Base-by-base conservation (phyloP, 1,140 invertebrate genomes). In the Watersipora subatra region DNA sequence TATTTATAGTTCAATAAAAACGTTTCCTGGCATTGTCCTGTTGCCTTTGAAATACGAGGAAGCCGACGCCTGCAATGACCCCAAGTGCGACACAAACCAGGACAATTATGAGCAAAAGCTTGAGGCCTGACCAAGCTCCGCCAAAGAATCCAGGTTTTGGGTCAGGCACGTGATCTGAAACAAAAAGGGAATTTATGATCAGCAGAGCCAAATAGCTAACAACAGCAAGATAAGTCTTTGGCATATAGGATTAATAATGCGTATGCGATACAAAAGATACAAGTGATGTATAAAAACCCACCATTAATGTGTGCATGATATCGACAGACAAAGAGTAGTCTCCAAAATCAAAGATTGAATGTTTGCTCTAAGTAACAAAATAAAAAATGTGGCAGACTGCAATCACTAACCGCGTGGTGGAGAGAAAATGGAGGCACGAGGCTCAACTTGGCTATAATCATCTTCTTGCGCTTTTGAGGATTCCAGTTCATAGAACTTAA, bases 401-500 rank as follows among this genome's bases (percentile, higher is more conserved):
- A n/a, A n/a, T n/a, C n/a, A 30, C 64, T 73, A 76, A 86, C 85
- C 85, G 76, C 91, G 83, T 7, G 90, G 90, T 57, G 90, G 82
- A 77, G 91, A 89, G 74, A 89, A 92, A 59, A 85, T 86, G 12
- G 84, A 83, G 17, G 91, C 91, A 63, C 88, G 89, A 64, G 91
- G 91, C 34, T 89, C 63, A 57, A 83, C 75, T 57, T 80, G 69
- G 3, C 72, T 73, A 28, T 77, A 68, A 67, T 81, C 79, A 68
- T 77, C 74, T 22, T 69, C 58, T 71, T 75, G 73, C 28, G 29
- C 56, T 24, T 72, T 69, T 27, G 69, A 66, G 29, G 69, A 75
- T 74, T 93, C 91, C 63, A 96, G 81, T 77, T 96, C 91, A 75
- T 89, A 97, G 68, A 94, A 85, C 80, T 92, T 90, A 59, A 99